Evolutionary conservation across 2,888 invertebrate species (phyloP).

Genomic region (Iphiclides podalirius): DNA sequence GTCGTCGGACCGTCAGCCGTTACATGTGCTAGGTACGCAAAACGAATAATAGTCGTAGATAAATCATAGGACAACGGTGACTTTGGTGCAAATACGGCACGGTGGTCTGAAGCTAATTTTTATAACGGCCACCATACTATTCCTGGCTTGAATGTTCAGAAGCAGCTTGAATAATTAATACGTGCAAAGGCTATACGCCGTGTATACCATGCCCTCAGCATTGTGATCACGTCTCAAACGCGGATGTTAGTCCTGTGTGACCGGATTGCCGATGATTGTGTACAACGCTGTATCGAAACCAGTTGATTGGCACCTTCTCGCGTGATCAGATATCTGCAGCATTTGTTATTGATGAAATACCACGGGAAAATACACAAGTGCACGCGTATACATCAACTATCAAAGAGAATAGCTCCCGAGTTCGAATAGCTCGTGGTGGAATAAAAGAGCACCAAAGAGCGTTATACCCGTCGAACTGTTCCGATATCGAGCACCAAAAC

Average conservation of each 20-base stretch:
- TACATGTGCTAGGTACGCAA: constrained; percentile 10
- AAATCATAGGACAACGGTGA: constrained; percentile 48
- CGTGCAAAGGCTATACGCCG: constrained; percentile 44
- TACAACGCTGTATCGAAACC: constrained; percentile 43
- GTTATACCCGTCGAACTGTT: too few species aligned
- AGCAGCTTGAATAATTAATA: constrained; percentile 52
- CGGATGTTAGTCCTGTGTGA: constrained; percentile 66
- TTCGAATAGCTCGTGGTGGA: too few species aligned
- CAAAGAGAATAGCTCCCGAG: too few species aligned
- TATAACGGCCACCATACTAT: constrained; percentile 62
- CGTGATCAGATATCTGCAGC: constrained; percentile 52
- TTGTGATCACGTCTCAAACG: constrained; percentile 61
- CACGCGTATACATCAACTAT: too few species aligned
- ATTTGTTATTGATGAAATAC: too few species aligned
- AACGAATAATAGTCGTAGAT: constrained; percentile 19
- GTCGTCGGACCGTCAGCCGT: constrained; percentile 15
- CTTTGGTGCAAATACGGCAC: constrained; percentile 40
- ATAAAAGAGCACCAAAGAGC: too few species aligned
- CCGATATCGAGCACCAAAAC: constrained; percentile 44
- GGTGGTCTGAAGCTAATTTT: constrained; percentile 45
- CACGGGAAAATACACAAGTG: too few species aligned
- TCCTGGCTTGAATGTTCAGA: constrained; percentile 52
- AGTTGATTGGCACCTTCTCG: constrained; percentile 55
- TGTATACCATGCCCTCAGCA: constrained; percentile 43
- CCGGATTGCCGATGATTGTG: constrained; percentile 56